phyloP scores from a whole-genome alignment of 1,140 invertebrate species.

The Sarcophaga peregrina region DNA sequence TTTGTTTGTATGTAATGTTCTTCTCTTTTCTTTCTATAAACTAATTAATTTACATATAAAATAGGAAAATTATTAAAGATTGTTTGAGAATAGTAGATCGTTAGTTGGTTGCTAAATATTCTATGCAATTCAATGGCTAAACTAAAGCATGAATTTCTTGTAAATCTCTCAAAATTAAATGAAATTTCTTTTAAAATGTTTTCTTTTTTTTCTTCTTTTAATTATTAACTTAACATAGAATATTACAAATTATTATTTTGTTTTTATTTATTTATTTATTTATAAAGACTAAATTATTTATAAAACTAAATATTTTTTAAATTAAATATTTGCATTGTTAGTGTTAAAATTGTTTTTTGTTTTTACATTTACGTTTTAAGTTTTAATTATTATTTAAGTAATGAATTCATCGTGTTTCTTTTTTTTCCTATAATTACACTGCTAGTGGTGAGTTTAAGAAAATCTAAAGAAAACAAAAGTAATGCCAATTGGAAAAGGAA shows the following conservation, averaged over 20 bases:
- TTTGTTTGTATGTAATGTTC: no score
- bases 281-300: neutral
- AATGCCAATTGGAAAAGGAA: no score
- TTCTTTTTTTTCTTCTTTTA: neutral
- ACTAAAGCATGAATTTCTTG: neutral
- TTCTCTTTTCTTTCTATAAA: neutral
- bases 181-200: neutral
- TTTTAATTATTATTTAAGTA: neutral
- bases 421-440: neutral
- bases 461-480: neutral
- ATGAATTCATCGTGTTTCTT: no score
- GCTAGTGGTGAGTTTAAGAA: neutral
- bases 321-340: conserved; percentile 35
- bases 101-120: neutral
- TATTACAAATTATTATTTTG: conserved; percentile 15
- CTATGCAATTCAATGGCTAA: neutral
- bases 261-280: neutral
- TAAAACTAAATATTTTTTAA: neutral
- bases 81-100: conserved; percentile 1
- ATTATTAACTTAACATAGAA: conserved; percentile 36
- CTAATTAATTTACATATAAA: conserved; percentile 35
- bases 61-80: conserved; percentile 19
- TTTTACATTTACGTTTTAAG: neutral
- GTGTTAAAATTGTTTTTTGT: conserved; percentile 13
- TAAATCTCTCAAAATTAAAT: neutral